Conservation (phyloP, 2,888 invertebrate genomes). For the Philaethria dido region DNA sequence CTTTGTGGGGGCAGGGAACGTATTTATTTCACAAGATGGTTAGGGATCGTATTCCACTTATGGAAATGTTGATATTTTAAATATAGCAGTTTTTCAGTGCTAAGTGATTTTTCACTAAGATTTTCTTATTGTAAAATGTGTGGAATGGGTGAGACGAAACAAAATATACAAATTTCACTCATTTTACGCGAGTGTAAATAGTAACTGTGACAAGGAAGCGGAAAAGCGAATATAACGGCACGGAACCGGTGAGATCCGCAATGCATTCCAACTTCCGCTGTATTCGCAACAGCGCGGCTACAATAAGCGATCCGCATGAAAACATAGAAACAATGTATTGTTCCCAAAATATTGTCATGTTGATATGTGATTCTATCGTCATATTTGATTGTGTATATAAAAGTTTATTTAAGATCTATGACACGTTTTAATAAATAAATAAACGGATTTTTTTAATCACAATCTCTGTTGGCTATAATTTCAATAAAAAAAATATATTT, state of each 20-base stretch:
- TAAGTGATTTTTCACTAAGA: neutral
- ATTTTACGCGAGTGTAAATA: slow-evolving; percentile 20
- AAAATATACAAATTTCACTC: neutral
- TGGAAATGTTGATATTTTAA: too few relatives aligned
- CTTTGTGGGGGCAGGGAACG: too few relatives aligned
- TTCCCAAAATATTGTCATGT: slow-evolving; percentile 7
- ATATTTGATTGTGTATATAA: neutral
- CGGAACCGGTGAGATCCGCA: slow-evolving; percentile 67
- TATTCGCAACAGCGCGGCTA: slow-evolving; percentile 16
- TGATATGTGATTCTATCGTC: neutral
- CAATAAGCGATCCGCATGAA: slow-evolving; percentile 17
- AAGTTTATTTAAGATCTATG: neutral
- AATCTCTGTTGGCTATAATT: too few relatives aligned
- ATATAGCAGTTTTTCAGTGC: too few relatives aligned
- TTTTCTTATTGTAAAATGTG: neutral
- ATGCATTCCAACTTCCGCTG: slow-evolving; percentile 43
- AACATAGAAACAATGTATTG: neutral
- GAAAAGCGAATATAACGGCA: slow-evolving; percentile 65
- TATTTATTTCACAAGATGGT: too few relatives aligned
- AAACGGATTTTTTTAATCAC: too few relatives aligned
- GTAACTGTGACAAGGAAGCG: slow-evolving; percentile 38
- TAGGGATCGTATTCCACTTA: too few relatives aligned
- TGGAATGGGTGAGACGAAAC: neutral
- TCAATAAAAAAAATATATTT: too few relatives aligned
- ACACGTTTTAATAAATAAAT: neutral